Conservation (phyloP, 2,888 invertebrate species). For the Caenorhabditis sp. region DNA sequence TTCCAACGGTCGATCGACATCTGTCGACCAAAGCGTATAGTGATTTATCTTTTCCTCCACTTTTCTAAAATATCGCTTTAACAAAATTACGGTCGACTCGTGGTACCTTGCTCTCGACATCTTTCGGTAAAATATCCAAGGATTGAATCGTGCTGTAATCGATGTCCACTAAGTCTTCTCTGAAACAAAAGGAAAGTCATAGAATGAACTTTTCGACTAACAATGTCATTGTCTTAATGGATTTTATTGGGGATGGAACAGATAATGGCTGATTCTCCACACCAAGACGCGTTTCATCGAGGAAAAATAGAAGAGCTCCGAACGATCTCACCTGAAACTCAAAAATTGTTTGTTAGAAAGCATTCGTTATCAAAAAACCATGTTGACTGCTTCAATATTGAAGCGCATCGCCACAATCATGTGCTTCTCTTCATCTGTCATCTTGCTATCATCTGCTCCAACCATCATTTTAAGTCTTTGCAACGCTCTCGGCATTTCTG, state of each 20-base stretch:
- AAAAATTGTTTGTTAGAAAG: too few species aligned
- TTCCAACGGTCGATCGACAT: conserved; percentile 88
- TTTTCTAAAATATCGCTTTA: conserved; percentile 38
- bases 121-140: conserved; percentile 88
- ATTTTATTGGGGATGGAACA: conserved; percentile 72
- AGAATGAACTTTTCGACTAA: conserved; percentile 31
- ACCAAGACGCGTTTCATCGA: conserved; percentile 79
- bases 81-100: neutral
- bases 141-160: conserved; percentile 85
- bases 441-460: conserved; percentile 22
- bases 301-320: conserved; percentile 79
- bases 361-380: conserved; percentile 19
- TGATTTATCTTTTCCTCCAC: conserved; percentile 19
- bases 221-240: conserved; percentile 70
- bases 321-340: conserved; percentile 75
- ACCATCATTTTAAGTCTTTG: conserved; percentile 45
- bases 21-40: conserved; percentile 86
- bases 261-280: conserved; percentile 76
- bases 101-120: conserved; percentile 46
- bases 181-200: conserved; percentile 44
- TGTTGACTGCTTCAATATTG: conserved; percentile 54
- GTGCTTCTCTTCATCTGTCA: conserved; percentile 38
- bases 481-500: conserved; percentile 47
- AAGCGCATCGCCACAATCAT: conserved; percentile 50
- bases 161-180: conserved; percentile 78